phyloP scores from a whole-genome alignment of 1,140 invertebrate genomes.

The Lepidurus packardi region DNA sequence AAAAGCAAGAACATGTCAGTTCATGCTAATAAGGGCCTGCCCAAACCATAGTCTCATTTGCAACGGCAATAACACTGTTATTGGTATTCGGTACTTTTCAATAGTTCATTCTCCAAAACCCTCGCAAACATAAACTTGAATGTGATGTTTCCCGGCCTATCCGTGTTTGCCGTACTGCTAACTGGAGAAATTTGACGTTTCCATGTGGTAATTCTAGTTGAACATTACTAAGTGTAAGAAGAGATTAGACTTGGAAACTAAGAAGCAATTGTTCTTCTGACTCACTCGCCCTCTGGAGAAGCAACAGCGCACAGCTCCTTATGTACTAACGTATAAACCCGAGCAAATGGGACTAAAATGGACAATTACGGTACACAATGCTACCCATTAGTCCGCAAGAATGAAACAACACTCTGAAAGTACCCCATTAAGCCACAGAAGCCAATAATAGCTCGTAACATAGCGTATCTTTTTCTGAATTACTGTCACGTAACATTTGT shows the following conservation, averaged over 20 bases:
- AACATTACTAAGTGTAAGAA: not conserved
- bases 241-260: not conserved
- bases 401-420: not conserved
- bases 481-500: not conserved
- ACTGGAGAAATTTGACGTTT: not conserved
- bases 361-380: not conserved
- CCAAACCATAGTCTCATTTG: not conserved
- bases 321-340: too few species aligned
- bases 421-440: not conserved
- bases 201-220: not conserved
- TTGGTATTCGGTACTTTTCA: too few species aligned
- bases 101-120: not conserved
- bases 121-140: not conserved
- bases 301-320: too few species aligned
- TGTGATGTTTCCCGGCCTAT: not conserved
- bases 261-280: not conserved
- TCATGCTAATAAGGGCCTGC: not conserved
- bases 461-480: not conserved
- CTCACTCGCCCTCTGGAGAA: too few species aligned
- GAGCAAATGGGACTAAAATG: not conserved
- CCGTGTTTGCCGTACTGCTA: not conserved
- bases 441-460: not conserved
- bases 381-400: not conserved
- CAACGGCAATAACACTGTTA: not conserved
- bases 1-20: not conserved